Conservation (phyloP, 2,113 vertebrate species). For the Cavia porcellus region DNA sequence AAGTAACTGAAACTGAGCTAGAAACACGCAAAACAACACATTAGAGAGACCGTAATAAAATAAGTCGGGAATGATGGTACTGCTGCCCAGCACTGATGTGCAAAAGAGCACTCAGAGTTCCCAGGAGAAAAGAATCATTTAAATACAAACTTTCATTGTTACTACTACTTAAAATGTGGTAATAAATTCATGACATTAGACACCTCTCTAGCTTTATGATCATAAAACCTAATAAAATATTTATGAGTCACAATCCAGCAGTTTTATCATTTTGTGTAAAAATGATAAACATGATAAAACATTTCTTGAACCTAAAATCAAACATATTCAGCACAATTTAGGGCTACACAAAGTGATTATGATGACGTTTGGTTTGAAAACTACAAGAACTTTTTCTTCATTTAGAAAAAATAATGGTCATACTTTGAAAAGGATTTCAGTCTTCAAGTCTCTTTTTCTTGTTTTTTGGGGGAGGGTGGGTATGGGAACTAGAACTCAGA, state of each 20-base stretch:
- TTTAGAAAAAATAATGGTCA: neutral
- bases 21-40: constrained; percentile 54
- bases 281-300: constrained; percentile 42
- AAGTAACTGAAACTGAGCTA: constrained; percentile 36
- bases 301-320: constrained; percentile 57
- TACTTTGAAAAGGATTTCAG: constrained; percentile 21
- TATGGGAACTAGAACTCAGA: too few species aligned
- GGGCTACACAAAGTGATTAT: neutral
- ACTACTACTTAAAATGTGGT: constrained; percentile 72
- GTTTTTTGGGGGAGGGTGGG: too few species aligned
- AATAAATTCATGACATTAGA: constrained; percentile 81
- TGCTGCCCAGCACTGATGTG: constrained; percentile 42
- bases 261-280: constrained; percentile 65
- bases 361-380: constrained; percentile 41
- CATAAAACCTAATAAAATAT: constrained; percentile 74
- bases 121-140: constrained; percentile 78
- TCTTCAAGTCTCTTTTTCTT: neutral
- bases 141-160: constrained; percentile 81
- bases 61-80: neutral
- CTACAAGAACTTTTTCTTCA: neutral
- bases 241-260: constrained; percentile 67
- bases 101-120: constrained; percentile 58
- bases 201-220: constrained; percentile 60
- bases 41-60: constrained; percentile 36
- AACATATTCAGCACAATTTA: constrained; percentile 42